Evolutionary conservation across 2,888 invertebrate species (phyloP).

Genomic region (Lamproptera curius): DNA sequence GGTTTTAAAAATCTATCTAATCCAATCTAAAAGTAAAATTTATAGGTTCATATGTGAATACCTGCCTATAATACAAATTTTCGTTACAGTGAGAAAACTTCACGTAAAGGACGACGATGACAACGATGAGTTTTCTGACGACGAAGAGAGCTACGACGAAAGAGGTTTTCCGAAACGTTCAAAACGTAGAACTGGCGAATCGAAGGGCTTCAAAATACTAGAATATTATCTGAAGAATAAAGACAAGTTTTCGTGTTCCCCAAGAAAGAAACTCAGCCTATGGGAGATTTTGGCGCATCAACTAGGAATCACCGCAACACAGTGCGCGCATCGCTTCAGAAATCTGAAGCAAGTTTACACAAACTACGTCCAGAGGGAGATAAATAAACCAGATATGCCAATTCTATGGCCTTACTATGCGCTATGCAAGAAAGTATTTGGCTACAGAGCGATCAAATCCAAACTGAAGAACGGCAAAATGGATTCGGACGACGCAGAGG

Average conservation of each 20-base stretch:
- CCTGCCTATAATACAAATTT: no score
- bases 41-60: no score
- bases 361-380: slow-evolving; percentile 55
- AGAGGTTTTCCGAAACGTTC: slow-evolving; percentile 42
- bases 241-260: slow-evolving; percentile 50
- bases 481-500: slow-evolving; percentile 44
- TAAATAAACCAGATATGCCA: slow-evolving; percentile 59
- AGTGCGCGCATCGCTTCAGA: slow-evolving; percentile 61
- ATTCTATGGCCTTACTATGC: slow-evolving; percentile 63
- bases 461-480: slow-evolving; percentile 51
- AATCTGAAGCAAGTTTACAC: slow-evolving; percentile 63
- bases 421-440: slow-evolving; percentile 66
- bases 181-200: slow-evolving; percentile 40
- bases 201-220: slow-evolving; percentile 58
- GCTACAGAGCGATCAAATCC: slow-evolving; percentile 55
- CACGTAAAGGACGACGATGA: slow-evolving; percentile 36
- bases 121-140: slow-evolving; percentile 36
- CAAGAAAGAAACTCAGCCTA: slow-evolving; percentile 45
- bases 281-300: slow-evolving; percentile 55
- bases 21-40: no score
- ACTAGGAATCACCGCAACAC: slow-evolving; percentile 48
- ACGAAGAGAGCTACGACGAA: slow-evolving; percentile 46
- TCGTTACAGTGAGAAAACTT: slow-evolving; percentile 46
- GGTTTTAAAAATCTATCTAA: no score
- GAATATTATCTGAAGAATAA: slow-evolving; percentile 64